A percentile compares a stretch with the other conserved stretches of the same genome.
These are phyloP conservation scores for Ctenopoma multispine DNA, from an alignment of 2,797 vertebrate genomes.

Conservation along the genomic window DNA sequence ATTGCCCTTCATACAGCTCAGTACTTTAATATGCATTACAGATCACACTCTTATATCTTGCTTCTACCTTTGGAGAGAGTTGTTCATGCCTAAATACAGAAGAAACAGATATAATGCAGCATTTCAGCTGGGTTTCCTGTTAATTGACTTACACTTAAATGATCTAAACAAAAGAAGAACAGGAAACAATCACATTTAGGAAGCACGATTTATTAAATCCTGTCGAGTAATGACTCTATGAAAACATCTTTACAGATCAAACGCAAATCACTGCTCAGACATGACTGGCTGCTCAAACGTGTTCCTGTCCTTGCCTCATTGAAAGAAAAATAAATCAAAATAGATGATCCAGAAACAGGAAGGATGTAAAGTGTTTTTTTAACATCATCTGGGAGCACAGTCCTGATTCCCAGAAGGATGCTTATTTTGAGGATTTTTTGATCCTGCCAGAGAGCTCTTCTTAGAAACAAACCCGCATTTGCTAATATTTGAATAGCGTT, in stretches of 20 bases:
- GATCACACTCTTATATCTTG: not conserved
- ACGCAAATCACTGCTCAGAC: constrained; percentile 55
- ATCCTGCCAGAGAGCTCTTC: constrained; percentile 73
- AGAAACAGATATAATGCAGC: constrained; percentile 1
- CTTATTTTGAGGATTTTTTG: constrained; percentile 70
- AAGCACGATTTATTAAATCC: constrained; percentile 39
- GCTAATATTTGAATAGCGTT: constrained; percentile 77
- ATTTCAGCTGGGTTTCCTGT: not conserved
- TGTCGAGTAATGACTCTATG: constrained; percentile 13
- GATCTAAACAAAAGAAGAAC: constrained; percentile 22
- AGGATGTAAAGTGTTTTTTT: constrained; percentile 72
- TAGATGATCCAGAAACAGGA: constrained; percentile 77
- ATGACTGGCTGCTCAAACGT: constrained; percentile 41
- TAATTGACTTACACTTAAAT: constrained; percentile 16
- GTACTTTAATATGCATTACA: constrained; percentile 1
- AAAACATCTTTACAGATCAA: constrained; percentile 50
- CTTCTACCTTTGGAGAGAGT: constrained; percentile 6
- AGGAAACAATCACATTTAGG: constrained; percentile 19
- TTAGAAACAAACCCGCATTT: constrained; percentile 69
- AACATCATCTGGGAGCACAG: constrained; percentile 66
- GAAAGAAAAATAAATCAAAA: constrained; percentile 44
- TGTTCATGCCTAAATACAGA: constrained; percentile 12
- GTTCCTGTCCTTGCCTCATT: constrained; percentile 34
- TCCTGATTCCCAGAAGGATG: constrained; percentile 71
- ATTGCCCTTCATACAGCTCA: not conserved